Evolutionary conservation across 2,113 vertebrate species (phyloP).

Genomic region (Andinoacara biseriatus): DNA sequence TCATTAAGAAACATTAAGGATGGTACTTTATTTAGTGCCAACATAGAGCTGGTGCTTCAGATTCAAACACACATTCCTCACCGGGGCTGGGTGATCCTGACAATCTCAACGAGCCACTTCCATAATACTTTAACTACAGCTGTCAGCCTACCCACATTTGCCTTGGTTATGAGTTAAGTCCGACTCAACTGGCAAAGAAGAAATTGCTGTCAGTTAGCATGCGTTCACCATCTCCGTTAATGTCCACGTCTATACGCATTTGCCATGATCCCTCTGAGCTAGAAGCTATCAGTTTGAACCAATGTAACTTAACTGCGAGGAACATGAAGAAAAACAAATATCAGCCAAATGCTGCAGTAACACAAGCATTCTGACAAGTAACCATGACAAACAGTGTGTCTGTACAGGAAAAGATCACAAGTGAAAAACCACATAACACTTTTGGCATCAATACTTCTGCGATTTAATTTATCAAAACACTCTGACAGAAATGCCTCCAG

Average conservation of each 20-base stretch:
- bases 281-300: neutral
- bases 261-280: neutral
- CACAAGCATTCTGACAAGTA: neutral
- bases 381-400: neutral
- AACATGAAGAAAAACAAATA: neutral
- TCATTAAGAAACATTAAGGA: too few relatives aligned
- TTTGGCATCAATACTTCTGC: neutral
- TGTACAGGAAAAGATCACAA: too few relatives aligned
- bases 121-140: neutral
- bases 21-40: neutral
- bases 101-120: neutral
- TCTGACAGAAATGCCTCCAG: neutral
- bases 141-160: neutral
- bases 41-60: neutral
- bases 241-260: neutral
- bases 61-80: neutral
- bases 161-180: neutral
- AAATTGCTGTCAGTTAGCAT: neutral
- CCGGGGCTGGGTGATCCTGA: neutral
- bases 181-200: neutral
- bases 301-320: neutral
- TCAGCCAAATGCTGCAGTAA: neutral
- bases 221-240: neutral
- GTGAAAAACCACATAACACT: neutral
- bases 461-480: neutral